Evolutionary conservation across 2,113 vertebrate genomes (phyloP), one percentile per base, ranked within the genome.

Genomic region (Gymnogyps californianus): DNA sequence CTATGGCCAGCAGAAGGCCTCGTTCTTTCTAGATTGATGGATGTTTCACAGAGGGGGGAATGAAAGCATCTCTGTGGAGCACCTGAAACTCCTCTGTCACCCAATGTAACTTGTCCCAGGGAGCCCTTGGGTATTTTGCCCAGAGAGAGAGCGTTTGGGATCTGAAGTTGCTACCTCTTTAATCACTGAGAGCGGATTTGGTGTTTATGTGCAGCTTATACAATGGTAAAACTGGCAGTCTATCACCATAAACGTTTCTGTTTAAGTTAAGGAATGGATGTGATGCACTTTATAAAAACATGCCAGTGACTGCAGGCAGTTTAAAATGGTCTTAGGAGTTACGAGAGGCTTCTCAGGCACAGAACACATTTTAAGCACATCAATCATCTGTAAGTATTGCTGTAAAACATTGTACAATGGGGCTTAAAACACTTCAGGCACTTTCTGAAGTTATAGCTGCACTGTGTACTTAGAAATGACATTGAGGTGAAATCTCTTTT

Each of bases 291-390:
- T 95, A 98, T 79, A 98, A 98, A 97, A 99, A 98, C 80, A 97
- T 98, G 97, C 97, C 97, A 26, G 20, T 61, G 16, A 97, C 98
- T 95, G 97, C 98, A 28, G 98, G 98, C 31, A 98, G 98, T 96
- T 98, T 98, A 71, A 99, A 98, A 97, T 97, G 97, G 94, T 98
- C 98, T 36, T 97, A 96, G 71, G 97, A 98, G 90, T 89, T 88
- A 97, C 19, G 93, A 93, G 96, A 97, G 98, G n/a, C 97, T 98
- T 90, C 95, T 98, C 80, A 97, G 80, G 40, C 97, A 97, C 88
- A 96, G 97, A 89, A 97, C 91, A 81, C 86, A 58, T 89, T 98
- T 98, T 62, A 97, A 97, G 91, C 90, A 97, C 40, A 85, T 99
- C 84, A 96, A 96, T 82, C 92, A 98, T 46, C 94, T 91, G 93